phyloP scores from a whole-genome alignment of 2,113 vertebrate genomes.

The Tachycineta bicolor region DNA sequence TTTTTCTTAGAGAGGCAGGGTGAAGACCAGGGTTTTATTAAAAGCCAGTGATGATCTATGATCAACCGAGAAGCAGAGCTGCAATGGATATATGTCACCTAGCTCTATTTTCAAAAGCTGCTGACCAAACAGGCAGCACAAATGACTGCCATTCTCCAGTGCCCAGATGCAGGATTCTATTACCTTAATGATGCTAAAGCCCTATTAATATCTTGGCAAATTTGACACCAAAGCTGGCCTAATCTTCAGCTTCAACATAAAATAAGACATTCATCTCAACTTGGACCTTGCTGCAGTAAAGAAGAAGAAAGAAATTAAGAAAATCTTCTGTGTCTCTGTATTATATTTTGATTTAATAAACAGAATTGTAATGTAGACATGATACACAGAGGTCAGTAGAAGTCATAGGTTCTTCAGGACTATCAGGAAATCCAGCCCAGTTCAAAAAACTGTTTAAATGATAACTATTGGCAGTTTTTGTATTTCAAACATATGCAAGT shows the following conservation, averaged over 20 bases:
- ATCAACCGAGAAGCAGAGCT: not conserved
- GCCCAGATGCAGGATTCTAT: not conserved
- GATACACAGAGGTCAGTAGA: not conserved
- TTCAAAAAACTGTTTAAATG: not conserved
- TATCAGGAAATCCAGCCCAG: not conserved
- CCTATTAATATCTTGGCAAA: not conserved
- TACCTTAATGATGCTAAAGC: constrained; percentile 13
- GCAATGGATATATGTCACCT: not conserved
- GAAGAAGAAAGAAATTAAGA: not conserved
- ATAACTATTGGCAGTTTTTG: not conserved
- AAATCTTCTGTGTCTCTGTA: not conserved
- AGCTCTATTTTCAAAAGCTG: not conserved
- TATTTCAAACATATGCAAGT: not conserved
- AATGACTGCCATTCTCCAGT: not conserved
- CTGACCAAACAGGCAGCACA: constrained; percentile 17
- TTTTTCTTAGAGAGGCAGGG: not conserved
- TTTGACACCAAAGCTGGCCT: not conserved
- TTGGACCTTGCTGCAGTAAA: not conserved
- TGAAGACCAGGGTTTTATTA: not conserved
- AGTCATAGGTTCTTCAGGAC: not conserved
- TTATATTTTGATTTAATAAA: not conserved
- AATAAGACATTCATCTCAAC: not conserved
- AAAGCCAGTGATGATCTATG: not conserved
- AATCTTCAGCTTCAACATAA: not conserved
- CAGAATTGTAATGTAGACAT: not conserved